phyloP scores from a whole-genome alignment of 37 sponge, comb jelly and placozoan species.

The Agelas oroides region DNA sequence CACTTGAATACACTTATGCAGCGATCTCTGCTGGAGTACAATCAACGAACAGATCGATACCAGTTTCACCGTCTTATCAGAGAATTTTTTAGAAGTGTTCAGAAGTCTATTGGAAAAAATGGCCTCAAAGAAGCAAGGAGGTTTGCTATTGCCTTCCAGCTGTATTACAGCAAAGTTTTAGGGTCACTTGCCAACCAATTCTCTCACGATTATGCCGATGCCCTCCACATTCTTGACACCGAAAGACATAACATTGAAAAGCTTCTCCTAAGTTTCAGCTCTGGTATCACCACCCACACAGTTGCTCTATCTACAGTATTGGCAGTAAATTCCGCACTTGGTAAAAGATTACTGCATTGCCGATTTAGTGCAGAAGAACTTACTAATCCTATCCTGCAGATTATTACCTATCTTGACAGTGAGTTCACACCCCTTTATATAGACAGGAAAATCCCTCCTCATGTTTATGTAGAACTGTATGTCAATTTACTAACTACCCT shows the following conservation, averaged over 20 bases:
- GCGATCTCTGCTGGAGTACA: constrained; percentile 27
- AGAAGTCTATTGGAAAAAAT: not conserved
- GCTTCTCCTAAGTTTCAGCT: constrained; percentile 2
- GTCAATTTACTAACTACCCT: too few species aligned
- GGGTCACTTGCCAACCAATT: not conserved
- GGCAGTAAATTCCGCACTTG: too few species aligned
- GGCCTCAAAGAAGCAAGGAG: not conserved
- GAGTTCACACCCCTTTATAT: too few species aligned
- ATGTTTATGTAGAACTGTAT: too few species aligned
- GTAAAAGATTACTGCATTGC: too few species aligned
- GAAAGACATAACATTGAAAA: constrained; percentile 43
- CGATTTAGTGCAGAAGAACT: too few species aligned
- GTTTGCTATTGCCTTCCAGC: constrained; percentile 18
- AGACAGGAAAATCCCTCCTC: too few species aligned
- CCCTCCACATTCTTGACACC: constrained; percentile 14
- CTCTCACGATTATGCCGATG: not conserved
- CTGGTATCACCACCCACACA: not conserved
- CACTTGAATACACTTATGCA: constrained; percentile 2
- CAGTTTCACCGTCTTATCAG: constrained; percentile 39
- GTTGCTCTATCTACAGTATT: too few species aligned
- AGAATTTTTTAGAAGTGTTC: constrained; percentile 18
- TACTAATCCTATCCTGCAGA: too few species aligned
- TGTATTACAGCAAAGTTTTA: not conserved
- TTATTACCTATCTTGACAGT: too few species aligned
- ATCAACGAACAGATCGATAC: constrained; percentile 2